Evolutionary conservation across 2,113 vertebrate genomes (phyloP).

Genomic region (Salvelinus alpinus): DNA sequence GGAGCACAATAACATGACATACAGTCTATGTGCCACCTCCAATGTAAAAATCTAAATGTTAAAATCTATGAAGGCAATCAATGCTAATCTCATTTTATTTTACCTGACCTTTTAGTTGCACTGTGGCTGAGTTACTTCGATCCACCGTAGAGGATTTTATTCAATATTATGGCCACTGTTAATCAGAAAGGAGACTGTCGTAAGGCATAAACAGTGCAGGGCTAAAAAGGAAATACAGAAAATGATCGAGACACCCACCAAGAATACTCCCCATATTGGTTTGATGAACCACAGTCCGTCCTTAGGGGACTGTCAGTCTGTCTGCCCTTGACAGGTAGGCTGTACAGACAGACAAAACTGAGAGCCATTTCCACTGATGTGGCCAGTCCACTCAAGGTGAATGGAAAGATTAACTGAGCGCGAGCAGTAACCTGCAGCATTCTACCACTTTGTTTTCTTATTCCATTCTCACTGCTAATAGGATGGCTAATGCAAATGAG

Average conservation of each 20-base stretch:
- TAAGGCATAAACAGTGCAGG: conserved; percentile 15
- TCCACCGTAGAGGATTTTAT: conserved; percentile 36
- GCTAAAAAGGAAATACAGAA: conserved; percentile 4
- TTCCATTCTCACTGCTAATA: conserved; percentile 52
- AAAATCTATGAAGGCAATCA: conserved; percentile 50
- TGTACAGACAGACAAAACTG: background rate
- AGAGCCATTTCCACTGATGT: conserved; percentile 35
- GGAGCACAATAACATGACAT: conserved; percentile 41
- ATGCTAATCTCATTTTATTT: conserved; percentile 51
- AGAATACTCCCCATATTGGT: conserved; percentile 10
- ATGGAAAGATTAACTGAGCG: conserved; percentile 63
- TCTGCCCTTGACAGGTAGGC: too few species aligned
- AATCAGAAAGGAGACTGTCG: conserved; percentile 20
- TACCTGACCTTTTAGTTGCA: conserved; percentile 15
- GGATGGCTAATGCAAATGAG: conserved; percentile 53
- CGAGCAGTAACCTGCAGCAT: conserved; percentile 30
- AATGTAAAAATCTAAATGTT: conserved; percentile 37
- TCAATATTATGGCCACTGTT: conserved; percentile 47
- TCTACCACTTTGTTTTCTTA: conserved; percentile 43
- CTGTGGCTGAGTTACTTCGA: conserved; percentile 27
- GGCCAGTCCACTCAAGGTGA: conserved; percentile 29
- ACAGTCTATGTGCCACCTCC: conserved; percentile 9
- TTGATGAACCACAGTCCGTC: too few species aligned
- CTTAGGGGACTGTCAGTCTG: too few species aligned
- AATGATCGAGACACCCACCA: background rate